Evolutionary conservation across 2,888 invertebrate genomes (phyloP), one percentile per base, ranked within the genome.

Genomic region (Lomographa bimaculata): DNA sequence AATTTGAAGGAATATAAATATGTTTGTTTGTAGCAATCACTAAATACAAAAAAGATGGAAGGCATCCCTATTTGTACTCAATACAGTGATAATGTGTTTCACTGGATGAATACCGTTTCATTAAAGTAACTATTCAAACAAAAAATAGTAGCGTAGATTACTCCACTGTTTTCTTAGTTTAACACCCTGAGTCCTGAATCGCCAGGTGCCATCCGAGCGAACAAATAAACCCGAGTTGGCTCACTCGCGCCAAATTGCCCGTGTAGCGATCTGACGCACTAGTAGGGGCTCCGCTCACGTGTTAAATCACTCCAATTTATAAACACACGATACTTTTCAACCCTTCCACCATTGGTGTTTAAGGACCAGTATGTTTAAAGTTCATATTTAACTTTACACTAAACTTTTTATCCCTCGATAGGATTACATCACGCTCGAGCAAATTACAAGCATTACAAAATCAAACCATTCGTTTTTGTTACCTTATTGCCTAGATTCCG

Each of bases 171-270:
- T 47, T 58, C 35, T 24, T 66, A 53, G 56, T 54, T n/a, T 58
- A 18, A 45, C 66, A 69, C 64, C 68, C 71, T 57, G 64, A 56
- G 68, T 59, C 62, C 70, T 64, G 71, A 68, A 60, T 71, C 64
- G 74, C 85, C 84, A 84, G 84, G 84, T 85, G 83, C 64, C 54
- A 45, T 34, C 70, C 60, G 56, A 48, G 62, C 64, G 67, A 73
- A 74, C 75, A 77, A 82, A 79, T 76, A 77, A 75, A 70, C 72
- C 71, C 65, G 64, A 63, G 69, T 63, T 63, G 69, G 65, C 67
- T 71, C 77, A 75, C 73, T 69, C 74, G 67, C 68, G 73, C 82
- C 79, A 85, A 86, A 86, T 85, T 85, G 82, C 67, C 83, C 82
- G 76, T 81, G 78, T 79, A 74, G 69, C 75, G 71, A 82, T 78